phyloP scores from a whole-genome alignment of 2,888 invertebrate species.

The Pantelozetes paolii region DNA sequence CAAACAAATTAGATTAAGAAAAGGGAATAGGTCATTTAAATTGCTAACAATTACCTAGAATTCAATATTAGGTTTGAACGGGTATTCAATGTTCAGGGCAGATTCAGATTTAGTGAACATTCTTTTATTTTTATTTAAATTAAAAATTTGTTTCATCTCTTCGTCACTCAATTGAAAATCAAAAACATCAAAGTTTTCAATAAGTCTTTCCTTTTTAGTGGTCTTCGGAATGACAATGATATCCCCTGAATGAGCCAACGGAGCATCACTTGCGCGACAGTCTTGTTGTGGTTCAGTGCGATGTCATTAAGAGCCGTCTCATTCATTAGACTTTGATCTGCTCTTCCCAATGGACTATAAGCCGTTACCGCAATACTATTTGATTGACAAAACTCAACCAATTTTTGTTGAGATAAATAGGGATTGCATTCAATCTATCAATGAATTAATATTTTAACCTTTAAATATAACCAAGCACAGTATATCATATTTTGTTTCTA shows the following conservation, averaged over 20 bases:
- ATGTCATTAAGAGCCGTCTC: constrained; percentile 21
- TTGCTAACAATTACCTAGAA: too few species aligned
- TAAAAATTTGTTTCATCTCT: constrained; percentile 27
- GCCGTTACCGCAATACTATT: constrained; percentile 29
- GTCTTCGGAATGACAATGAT: constrained; percentile 34
- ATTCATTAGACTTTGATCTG: neutral
- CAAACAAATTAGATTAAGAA: too few species aligned
- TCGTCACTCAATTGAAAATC: constrained; percentile 30
- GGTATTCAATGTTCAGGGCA: constrained; percentile 10
- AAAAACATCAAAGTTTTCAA: constrained; percentile 33
- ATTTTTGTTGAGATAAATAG: constrained; percentile 36
- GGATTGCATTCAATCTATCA: constrained; percentile 39
- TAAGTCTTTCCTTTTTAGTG: constrained; percentile 6
- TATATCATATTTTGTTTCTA: constrained; percentile 1
- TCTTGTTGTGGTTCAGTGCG: constrained; percentile 24
- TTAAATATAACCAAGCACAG: neutral
- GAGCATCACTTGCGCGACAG: constrained; percentile 30
- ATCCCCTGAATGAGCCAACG: constrained; percentile 39
- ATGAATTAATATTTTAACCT: neutral
- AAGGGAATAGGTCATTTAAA: too few species aligned
- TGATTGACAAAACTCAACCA: constrained; percentile 19
- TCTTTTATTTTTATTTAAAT: constrained; percentile 32
- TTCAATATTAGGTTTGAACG: too few species aligned
- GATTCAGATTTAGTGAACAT: neutral
- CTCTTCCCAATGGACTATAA: constrained; percentile 40